These are phyloP conservation scores for Ctenicera cuprea DNA, from an alignment of 2,888 invertebrate species.

Conservation along the genomic window DNA sequence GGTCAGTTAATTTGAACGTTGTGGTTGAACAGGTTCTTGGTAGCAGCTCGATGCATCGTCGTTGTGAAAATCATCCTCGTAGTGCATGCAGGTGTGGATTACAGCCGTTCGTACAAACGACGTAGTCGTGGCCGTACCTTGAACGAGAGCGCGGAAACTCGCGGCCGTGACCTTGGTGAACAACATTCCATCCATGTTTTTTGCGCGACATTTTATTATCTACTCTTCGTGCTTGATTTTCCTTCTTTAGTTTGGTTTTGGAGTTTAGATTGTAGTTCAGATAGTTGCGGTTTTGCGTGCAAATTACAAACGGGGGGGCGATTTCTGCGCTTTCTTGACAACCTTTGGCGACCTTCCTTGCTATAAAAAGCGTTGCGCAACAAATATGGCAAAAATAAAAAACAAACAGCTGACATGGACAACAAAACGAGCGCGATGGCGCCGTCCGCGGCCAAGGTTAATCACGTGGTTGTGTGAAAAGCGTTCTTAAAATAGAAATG, in stretches of 20 bases:
- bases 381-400: constrained; percentile 33
- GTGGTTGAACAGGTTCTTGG: background rate
- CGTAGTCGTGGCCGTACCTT: constrained; percentile 25
- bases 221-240: background rate
- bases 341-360: constrained; percentile 26
- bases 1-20: constrained; percentile 20
- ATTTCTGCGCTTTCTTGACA: background rate
- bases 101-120: constrained; percentile 19
- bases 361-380: constrained; percentile 24
- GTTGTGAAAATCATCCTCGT: background rate
- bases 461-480: constrained; percentile 57
- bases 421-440: constrained; percentile 54
- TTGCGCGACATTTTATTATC: constrained; percentile 49
- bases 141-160: constrained; percentile 38
- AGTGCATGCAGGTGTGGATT: constrained; percentile 19
- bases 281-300: constrained; percentile 11
- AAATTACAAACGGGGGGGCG: background rate
- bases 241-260: background rate
- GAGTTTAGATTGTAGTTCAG: constrained; percentile 11
- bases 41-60: background rate
- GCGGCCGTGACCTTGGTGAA: constrained; percentile 55
- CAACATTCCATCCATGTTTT: constrained; percentile 52
- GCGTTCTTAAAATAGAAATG: constrained; percentile 65
- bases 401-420: constrained; percentile 47
- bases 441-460: constrained; percentile 67